These are phyloP conservation scores for Aphaenogaster ashmeadi DNA, from an alignment of 1,140 invertebrate genomes.

Conservation along the genomic window DNA sequence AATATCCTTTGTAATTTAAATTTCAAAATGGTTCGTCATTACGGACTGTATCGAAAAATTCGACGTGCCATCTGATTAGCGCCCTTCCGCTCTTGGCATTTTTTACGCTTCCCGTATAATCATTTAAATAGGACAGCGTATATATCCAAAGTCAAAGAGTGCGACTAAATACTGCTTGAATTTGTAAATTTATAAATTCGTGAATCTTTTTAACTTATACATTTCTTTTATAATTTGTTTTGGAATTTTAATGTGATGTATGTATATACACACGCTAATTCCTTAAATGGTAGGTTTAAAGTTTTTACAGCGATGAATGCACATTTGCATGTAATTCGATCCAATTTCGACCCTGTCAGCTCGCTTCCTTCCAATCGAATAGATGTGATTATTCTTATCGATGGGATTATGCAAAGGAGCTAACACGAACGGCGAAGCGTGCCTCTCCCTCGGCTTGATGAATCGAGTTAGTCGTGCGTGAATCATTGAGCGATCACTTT, in stretches of 20 bases:
- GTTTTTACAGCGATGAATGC: background rate
- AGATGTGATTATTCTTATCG: conserved; percentile 51
- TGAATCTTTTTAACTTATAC: background rate
- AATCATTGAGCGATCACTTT: conserved; percentile 43
- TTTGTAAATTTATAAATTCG: background rate
- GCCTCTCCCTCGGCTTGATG: conserved; percentile 33
- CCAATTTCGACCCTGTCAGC: conserved; percentile 14
- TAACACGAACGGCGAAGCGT: conserved; percentile 24
- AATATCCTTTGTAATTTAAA: conserved; percentile 44
- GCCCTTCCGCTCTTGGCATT: background rate
- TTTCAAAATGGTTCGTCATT: conserved; percentile 37
- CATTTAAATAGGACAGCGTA: background rate
- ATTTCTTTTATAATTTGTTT: background rate
- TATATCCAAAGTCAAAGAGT: background rate
- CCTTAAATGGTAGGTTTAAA: background rate
- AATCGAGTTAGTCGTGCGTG: conserved; percentile 51
- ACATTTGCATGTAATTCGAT: conserved; percentile 4
- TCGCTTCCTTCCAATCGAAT: conserved; percentile 1
- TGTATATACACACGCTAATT: background rate
- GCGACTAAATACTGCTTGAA: background rate
- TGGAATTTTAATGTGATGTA: background rate
- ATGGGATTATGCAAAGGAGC: conserved; percentile 51
- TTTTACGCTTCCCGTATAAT: background rate
- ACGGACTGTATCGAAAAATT: conserved; percentile 5
- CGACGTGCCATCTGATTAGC: background rate